Base-by-base conservation (phyloP, 2,797 vertebrate genomes). In the Petrocephalus sullivani region DNA sequence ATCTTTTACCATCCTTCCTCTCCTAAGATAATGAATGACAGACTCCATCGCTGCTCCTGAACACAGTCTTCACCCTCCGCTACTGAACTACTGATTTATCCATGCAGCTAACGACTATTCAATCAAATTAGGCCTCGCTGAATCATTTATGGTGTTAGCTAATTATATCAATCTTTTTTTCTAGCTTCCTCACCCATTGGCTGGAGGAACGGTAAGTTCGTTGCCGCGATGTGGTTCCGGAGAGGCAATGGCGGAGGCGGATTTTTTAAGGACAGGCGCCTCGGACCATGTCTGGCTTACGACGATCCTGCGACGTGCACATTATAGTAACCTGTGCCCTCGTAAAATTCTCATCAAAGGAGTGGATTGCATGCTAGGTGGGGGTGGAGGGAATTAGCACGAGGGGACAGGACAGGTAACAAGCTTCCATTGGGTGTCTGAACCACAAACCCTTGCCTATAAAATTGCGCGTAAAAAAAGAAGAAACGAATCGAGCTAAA, bases 41-140 rank as follows among this genome's bases (percentile, higher is more conserved):
- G 19, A 81, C 41, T 81, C 41, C 75, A 81, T 46, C 41, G 16
- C 75, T 81, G 19, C 51, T 0, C 3, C 82, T 0, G n/a, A 84
- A 53, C 82, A 51, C 8, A 28, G 7, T 84, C 51, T 23, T 9
- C 82, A 84, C 53, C 49, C 51, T 84, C n/a, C n/a, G n/a, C n/a
- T n/a, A n/a, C 51, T 54, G 54, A 54, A 84, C 82, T 81, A 81
- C 75, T 84, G 78, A 86, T 88, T 84, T 71, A 54, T 67, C 61
- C 51, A 21, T 12, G 71, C 16, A 5, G 41, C 85, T 46, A 60
- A 53, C 51, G 86, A 49, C 81, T 54, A 71, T 87, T 89, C 85
- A 21, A 61, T 54, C 51, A 61, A 87, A 87, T 78, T 49, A 58
- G 53, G 33, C 53, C 82, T 84, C 21, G 21, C 82, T 84, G 82